Conservation (phyloP, 2,797 vertebrate genomes). For the Loris lydekkerianus region DNA sequence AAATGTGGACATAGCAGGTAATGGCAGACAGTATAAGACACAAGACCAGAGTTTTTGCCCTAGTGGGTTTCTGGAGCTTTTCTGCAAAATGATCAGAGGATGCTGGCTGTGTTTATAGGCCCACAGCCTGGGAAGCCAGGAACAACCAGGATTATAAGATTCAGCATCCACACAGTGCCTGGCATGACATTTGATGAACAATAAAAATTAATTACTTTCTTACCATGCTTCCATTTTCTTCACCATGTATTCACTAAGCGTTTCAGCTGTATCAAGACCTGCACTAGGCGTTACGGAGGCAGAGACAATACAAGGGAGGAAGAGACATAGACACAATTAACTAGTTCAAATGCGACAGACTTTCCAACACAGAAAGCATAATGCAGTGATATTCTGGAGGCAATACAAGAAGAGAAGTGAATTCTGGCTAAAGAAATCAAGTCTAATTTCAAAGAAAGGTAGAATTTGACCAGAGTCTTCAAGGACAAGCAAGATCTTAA, state of each 20-base stretch:
- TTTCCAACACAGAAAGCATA: neutral
- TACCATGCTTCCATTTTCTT: neutral
- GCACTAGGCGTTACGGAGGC: neutral
- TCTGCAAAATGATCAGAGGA: neutral
- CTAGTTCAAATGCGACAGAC: neutral
- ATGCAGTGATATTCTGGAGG: neutral
- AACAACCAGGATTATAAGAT: neutral
- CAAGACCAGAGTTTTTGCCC: neutral
- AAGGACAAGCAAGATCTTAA: neutral
- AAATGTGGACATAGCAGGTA: neutral
- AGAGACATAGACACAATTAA: neutral
- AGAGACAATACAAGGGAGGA: neutral
- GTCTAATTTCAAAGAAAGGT: constrained; percentile 37
- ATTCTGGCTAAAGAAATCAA: constrained; percentile 36
- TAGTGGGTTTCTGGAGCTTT: neutral
- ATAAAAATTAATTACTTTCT: neutral
- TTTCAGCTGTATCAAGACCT: neutral
- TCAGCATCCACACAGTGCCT: neutral
- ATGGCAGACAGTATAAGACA: neutral
- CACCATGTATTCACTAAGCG: neutral
- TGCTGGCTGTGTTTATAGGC: neutral
- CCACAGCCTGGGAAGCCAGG: neutral
- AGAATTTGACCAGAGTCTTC: neutral
- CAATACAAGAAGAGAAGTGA: neutral
- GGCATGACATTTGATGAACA: neutral